Conservation (phyloP, 2,113 vertebrate species). For the Colaptes auratus region DNA sequence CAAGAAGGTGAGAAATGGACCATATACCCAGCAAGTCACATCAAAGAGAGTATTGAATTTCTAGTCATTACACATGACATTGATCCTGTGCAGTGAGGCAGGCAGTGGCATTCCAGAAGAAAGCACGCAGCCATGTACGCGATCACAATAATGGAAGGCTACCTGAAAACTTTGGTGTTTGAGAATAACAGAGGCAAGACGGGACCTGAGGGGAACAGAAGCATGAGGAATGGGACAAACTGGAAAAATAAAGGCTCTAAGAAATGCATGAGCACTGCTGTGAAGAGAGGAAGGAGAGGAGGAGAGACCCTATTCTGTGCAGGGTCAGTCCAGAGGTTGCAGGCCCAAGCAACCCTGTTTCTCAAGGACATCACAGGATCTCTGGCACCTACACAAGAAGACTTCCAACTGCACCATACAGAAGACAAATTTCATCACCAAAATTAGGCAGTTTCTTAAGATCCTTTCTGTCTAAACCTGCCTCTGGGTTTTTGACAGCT, state of each 20-base stretch:
- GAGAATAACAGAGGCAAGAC: background rate
- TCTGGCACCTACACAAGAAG: background rate
- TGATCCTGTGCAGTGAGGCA: no score
- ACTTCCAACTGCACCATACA: background rate
- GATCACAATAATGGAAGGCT: background rate
- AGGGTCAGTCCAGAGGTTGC: background rate
- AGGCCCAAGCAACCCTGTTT: background rate
- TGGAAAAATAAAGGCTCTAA: background rate
- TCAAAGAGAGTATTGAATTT: no score
- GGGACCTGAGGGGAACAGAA: background rate
- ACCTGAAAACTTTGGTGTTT: background rate
- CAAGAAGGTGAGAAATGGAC: no score
- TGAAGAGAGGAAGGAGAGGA: background rate
- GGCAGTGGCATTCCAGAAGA: background rate
- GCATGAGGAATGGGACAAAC: background rate
- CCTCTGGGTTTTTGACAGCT: background rate
- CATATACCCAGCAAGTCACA: no score
- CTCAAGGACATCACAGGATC: background rate
- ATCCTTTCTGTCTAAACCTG: background rate
- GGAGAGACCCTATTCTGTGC: background rate
- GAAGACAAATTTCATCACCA: background rate
- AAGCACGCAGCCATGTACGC: fast-evolving
- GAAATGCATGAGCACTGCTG: background rate
- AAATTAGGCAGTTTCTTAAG: background rate
- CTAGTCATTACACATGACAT: no score